These are phyloP conservation scores for Platanista minor DNA, from an alignment of 2,113 vertebrate genomes.

Conservation along the genomic window DNA sequence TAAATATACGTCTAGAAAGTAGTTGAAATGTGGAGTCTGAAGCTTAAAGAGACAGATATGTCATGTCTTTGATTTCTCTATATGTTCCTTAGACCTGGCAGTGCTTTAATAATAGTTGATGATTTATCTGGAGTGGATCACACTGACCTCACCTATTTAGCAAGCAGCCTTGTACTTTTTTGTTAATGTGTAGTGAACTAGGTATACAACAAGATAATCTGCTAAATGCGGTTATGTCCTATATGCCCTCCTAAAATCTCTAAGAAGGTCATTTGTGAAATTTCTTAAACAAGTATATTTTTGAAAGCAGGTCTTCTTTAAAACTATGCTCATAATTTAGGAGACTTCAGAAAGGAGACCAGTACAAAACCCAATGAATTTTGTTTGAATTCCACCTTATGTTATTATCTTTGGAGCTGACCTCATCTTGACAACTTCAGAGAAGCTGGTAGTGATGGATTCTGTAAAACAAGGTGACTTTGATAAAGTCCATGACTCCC, in stretches of 20 bases:
- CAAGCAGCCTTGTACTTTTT: background rate
- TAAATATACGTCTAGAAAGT: background rate
- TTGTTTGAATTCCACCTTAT: background rate
- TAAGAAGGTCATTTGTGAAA: background rate
- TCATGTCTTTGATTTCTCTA: background rate
- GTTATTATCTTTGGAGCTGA: background rate
- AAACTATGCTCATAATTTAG: background rate
- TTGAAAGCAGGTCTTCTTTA: background rate
- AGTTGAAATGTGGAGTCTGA: background rate
- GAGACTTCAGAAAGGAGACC: background rate
- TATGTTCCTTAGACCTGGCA: background rate
- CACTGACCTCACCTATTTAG: background rate
- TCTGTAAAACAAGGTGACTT: slow-evolving; percentile 54
- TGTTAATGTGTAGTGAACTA: background rate
- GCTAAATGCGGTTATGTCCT: background rate
- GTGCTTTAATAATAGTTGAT: background rate
- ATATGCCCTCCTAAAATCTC: background rate
- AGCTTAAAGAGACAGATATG: background rate
- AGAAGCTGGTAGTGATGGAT: slow-evolving; percentile 31
- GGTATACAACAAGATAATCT: background rate
- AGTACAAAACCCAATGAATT: slow-evolving; percentile 14
- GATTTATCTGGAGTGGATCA: slow-evolving; percentile 9
- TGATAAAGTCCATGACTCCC: slow-evolving; percentile 36
- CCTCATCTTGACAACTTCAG: slow-evolving; percentile 3
- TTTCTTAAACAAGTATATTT: background rate